Conservation (phyloP, 1,140 invertebrate genomes). For the Drosophila orosa region DNA sequence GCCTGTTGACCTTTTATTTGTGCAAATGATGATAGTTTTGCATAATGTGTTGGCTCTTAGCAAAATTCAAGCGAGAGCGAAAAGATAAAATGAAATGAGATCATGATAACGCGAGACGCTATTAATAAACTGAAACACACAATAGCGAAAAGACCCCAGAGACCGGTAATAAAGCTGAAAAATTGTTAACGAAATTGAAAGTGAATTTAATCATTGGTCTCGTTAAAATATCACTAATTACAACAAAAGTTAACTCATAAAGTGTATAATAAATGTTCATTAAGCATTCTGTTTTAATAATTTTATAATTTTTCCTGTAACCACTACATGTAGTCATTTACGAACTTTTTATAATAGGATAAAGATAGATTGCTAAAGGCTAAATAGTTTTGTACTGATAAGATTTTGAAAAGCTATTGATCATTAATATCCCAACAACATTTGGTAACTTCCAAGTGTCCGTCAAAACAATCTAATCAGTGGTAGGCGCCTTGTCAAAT, state of each 20-base stretch:
- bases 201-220: constrained; percentile 29
- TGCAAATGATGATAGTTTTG: constrained; percentile 61
- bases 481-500: not conserved
- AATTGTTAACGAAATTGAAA: constrained; percentile 26
- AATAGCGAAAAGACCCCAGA: constrained; percentile 23
- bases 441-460: not conserved
- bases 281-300: too few species aligned
- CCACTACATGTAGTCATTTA: too few species aligned
- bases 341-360: too few species aligned
- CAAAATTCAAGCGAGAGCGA: constrained; percentile 39
- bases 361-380: not conserved
- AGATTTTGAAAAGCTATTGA: constrained; percentile 8
- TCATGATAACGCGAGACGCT: constrained; percentile 59
- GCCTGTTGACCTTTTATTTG: constrained; percentile 67
- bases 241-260: not conserved
- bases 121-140: constrained; percentile 56
- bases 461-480: constrained; percentile 34
- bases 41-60: constrained; percentile 54
- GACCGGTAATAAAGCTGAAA: constrained; percentile 9
- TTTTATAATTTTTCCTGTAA: too few species aligned
- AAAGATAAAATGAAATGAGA: constrained; percentile 62
- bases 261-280: not conserved
- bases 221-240: not conserved
- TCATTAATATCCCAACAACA: constrained; percentile 4
- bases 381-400: not conserved